Conservation (phyloP, 2,113 vertebrate genomes). For the Lipotes vexillifer region DNA sequence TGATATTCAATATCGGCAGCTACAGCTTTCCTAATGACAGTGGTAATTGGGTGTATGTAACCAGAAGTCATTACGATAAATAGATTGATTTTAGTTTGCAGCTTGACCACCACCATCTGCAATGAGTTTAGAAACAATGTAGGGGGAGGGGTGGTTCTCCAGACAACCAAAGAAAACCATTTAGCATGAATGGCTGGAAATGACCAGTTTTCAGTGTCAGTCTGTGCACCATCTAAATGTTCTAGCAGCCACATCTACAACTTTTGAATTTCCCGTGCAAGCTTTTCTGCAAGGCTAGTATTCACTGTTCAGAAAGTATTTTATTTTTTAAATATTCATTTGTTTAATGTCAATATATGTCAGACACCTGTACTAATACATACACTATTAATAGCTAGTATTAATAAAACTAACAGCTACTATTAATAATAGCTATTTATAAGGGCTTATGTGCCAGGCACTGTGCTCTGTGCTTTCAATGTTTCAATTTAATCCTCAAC, state of each 20-base stretch:
- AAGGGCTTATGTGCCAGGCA: not conserved
- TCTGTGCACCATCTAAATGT: not conserved
- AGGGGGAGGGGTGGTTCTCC: not conserved
- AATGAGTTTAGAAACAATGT: not conserved
- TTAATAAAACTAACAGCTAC: not conserved
- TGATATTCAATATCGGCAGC: not conserved
- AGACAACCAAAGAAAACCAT: not conserved
- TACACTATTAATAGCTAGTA: not conserved
- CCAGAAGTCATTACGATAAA: slow-evolving; percentile 62
- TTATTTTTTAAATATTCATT: not conserved
- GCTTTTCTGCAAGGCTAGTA: not conserved
- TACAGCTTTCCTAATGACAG: slow-evolving; percentile 34
- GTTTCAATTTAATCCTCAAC: slow-evolving; percentile 12
- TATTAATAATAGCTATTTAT: not conserved
- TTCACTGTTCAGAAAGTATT: not conserved
- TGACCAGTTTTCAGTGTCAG: rapidly evolving
- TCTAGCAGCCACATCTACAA: not conserved
- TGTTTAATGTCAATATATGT: not conserved
- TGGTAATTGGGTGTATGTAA: slow-evolving; percentile 50
- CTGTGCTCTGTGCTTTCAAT: not conserved
- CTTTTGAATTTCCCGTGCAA: not conserved
- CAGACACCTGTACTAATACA: not conserved
- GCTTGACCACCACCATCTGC: not conserved
- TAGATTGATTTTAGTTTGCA: slow-evolving; percentile 59
- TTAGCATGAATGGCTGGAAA: not conserved